phyloP scores from a whole-genome alignment of 2,797 vertebrate species.

The Lepidocolaptes lacrymiger region DNA sequence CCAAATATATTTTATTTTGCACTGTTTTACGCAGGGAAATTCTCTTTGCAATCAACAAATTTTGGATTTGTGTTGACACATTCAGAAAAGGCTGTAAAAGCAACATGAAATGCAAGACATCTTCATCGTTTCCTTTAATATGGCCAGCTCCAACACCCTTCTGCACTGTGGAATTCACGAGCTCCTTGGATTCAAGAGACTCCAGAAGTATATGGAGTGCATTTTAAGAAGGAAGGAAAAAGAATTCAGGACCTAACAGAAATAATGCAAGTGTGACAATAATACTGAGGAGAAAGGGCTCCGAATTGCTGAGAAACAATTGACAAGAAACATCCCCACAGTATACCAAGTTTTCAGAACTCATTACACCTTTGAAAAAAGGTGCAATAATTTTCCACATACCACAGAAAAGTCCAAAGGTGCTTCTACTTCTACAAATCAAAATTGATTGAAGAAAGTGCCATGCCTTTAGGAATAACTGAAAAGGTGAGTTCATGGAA shows the following conservation, averaged over 20 bases:
- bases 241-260: neutral
- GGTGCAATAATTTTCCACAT: neutral
- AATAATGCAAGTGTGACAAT: fast-evolving
- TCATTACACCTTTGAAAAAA: neutral
- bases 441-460: neutral
- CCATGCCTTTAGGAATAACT: neutral
- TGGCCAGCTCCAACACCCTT: neutral
- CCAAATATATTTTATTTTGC: neutral
- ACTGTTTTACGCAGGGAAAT: neutral
- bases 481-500: neutral
- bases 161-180: neutral
- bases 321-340: neutral
- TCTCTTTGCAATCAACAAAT: neutral
- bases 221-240: neutral
- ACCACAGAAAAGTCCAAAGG: neutral
- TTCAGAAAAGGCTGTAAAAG: neutral
- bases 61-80: neutral
- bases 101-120: neutral
- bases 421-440: neutral
- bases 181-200: neutral
- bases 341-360: neutral
- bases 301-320: neutral
- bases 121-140: neutral
- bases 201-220: neutral
- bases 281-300: neutral